Conservation (phyloP, 2,888 invertebrate genomes). For the Enchytraeus crypticus region DNA sequence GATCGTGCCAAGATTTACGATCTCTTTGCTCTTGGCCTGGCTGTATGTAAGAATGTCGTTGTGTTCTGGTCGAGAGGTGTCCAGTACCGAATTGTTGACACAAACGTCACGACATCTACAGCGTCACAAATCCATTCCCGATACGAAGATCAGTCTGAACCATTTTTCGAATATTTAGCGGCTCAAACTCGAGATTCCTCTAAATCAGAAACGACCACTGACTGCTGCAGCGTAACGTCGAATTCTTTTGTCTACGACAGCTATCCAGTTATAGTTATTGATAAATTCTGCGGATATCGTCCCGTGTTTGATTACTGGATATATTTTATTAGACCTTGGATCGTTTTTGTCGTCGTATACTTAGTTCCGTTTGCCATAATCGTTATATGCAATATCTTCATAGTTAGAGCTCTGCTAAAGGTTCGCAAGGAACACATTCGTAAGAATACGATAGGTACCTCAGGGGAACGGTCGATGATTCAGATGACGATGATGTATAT, state of each 20-base stretch:
- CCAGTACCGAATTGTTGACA: slow-evolving; percentile 11
- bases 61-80: slow-evolving; percentile 35
- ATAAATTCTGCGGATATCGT: slow-evolving; percentile 18
- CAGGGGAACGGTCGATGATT: slow-evolving; percentile 12
- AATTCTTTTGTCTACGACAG: no score
- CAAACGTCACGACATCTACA: neutral
- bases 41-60: slow-evolving; percentile 33
- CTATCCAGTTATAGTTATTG: neutral
- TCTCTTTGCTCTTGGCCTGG: slow-evolving; percentile 16
- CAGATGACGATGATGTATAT: slow-evolving; percentile 28
- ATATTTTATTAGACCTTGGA: slow-evolving; percentile 26
- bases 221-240: neutral
- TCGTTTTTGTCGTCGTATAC: slow-evolving; percentile 21
- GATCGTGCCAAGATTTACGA: slow-evolving; percentile 28
- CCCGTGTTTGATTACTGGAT: slow-evolving; percentile 20
- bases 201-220: slow-evolving; percentile 9
- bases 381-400: slow-evolving; percentile 25
- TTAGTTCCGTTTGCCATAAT: slow-evolving; percentile 25
- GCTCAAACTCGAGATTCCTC: neutral
- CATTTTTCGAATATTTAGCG: no score
- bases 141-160: no score
- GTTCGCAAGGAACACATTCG: neutral
- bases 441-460: neutral
- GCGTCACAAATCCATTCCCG: neutral
- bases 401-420: slow-evolving; percentile 20